Base-by-base conservation (phyloP, 2,888 invertebrate species). In the Copidosoma aretas region DNA sequence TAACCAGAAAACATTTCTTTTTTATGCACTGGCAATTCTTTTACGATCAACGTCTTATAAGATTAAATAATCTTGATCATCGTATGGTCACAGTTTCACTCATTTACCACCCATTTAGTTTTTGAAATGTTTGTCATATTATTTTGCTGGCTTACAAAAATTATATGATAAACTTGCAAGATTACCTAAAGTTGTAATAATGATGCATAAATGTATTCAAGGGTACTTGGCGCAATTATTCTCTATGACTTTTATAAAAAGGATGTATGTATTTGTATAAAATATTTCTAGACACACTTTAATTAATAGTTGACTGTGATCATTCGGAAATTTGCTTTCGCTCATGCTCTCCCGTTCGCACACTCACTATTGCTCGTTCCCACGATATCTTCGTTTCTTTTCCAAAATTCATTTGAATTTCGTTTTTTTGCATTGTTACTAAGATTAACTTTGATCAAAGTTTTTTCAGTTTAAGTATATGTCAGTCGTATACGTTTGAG, bases 181-280 rank as follows among this genome's bases (percentile, higher is more conserved):
- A 49, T 49, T 19, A 49, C 15, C 49, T 49, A 8, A 8, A 32
- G 32, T 32, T 32, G 8, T 32, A 5, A 5, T 41, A 21, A 70
- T 58, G 65, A 67, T 64, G 60, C 64, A 60, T 67, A 60, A 32
- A 70, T 72, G 64, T 70, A 70, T 62, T 51, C 32, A 62, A 67
- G 72, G 72, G 67, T 72, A 70, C 72, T 69, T 69, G 64, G 24
- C 64, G 67, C 49, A 70, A 70, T 67, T 70, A 70, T 68, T 62
- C 64, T 66, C 64, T 68, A 68, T 70, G 65, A 70, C 64, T 68
- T 46, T 72, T 77, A 73, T 76, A 77, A 77, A 78, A 78, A 77
- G 73, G 74, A 75, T 73, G 69, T 70, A 67, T 74, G 73, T 75
- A 74, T 72, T 75, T 75, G 75, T 77, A 78, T 75, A 78, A 79